Percentiles rank a stretch among this genome's conserved stretches.
Conservation (phyloP, 2,113 vertebrate species). For the Sapayoa aenigma region DNA sequence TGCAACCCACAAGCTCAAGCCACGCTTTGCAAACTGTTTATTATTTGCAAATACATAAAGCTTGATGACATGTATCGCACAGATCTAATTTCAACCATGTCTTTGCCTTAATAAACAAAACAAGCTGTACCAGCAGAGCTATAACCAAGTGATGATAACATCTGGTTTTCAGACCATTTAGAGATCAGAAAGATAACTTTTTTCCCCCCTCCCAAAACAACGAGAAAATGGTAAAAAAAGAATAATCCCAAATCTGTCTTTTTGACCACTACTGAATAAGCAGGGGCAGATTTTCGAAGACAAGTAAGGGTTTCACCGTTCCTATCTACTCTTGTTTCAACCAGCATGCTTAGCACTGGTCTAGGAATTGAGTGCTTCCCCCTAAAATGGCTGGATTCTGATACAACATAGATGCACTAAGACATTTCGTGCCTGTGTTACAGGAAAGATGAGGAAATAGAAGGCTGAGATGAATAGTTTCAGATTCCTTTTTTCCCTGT, state of each 20-base stretch:
- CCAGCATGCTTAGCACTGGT: neutral
- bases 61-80: conserved; percentile 16
- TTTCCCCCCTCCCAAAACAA: neutral
- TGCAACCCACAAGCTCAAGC: conserved; percentile 5
- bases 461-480: neutral
- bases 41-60: conserved; percentile 49
- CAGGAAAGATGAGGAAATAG: neutral
- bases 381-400: neutral
- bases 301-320: neutral
- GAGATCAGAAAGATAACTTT: neutral
- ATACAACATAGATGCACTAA: neutral
- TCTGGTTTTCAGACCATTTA: conserved; percentile 49
- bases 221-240: neutral
- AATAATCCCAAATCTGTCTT: neutral
- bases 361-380: neutral
- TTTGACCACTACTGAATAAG: neutral
- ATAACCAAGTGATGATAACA: conserved; percentile 60
- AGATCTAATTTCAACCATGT: conserved; percentile 58
- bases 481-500: neutral
- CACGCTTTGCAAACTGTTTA: conserved; percentile 13
- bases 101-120: conserved; percentile 68
- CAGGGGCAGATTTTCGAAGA: neutral
- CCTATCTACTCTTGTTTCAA: neutral
- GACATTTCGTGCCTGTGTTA: neutral
- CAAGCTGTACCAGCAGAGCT: conserved; percentile 52